Conservation (phyloP, 2,888 invertebrate species). For the Polymixis lichenea region DNA sequence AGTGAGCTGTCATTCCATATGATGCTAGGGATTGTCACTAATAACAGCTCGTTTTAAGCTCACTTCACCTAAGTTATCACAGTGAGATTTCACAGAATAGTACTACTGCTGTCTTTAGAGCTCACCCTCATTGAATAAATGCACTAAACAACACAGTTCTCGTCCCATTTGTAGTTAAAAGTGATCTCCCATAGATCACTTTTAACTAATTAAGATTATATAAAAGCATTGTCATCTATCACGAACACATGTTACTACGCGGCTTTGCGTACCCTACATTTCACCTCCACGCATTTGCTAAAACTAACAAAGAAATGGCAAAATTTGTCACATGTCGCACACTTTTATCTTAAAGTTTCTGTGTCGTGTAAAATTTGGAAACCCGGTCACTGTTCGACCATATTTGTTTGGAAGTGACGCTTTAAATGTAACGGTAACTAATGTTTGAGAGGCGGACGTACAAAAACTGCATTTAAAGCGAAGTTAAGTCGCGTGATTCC, state of each 20-base stretch:
- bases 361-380: constrained; percentile 53
- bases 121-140: not conserved
- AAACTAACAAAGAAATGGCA: constrained; percentile 45
- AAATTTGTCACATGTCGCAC: constrained; percentile 44
- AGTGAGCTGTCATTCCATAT: too few species aligned
- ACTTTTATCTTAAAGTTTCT: constrained; percentile 52
- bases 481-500: not conserved
- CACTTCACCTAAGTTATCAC: too few species aligned
- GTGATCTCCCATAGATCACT: too few species aligned
- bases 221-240: not conserved
- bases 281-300: constrained; percentile 24
- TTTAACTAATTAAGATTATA: too few species aligned
- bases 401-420: constrained; percentile 50
- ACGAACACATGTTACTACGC: constrained; percentile 3
- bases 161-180: too few species aligned
- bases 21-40: too few species aligned
- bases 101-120: too few species aligned
- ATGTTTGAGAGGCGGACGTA: constrained; percentile 28
- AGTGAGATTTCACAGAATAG: too few species aligned
- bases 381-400: constrained; percentile 53
- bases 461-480: constrained; percentile 50
- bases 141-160: not conserved
- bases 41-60: too few species aligned
- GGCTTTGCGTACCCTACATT: constrained; percentile 24
- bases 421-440: constrained; percentile 54